Percentiles rank a stretch among this genome's conserved stretches.
phyloP scores from a whole-genome alignment of 2,888 invertebrate species.

The Cerastoderma edule region DNA sequence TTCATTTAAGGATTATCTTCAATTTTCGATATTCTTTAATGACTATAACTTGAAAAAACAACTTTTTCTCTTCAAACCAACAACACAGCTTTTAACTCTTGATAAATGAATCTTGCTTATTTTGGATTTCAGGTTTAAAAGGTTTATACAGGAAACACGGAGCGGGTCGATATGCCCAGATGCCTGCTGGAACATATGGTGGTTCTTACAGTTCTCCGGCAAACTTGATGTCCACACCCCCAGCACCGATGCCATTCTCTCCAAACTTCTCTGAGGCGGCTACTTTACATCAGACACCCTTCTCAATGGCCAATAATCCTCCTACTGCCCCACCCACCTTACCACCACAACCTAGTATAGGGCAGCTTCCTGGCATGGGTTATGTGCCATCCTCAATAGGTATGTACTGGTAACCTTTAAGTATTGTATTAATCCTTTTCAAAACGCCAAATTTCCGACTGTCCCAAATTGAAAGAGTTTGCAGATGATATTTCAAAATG shows the following conservation, averaged over 20 bases:
- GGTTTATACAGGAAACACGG: slow-evolving; percentile 59
- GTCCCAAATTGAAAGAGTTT: too few species aligned
- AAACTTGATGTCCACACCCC: slow-evolving; percentile 47
- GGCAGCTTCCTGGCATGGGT: slow-evolving; percentile 50
- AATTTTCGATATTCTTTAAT: too few species aligned
- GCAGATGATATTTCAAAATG: too few species aligned
- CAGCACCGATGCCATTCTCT: slow-evolving; percentile 49
- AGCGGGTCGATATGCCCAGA: slow-evolving; percentile 73
- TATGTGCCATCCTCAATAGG: slow-evolving; percentile 49
- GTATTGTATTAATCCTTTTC: too few species aligned
- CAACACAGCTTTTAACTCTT: too few species aligned
- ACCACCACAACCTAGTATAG: slow-evolving; percentile 57
- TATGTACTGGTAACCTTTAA: too few species aligned
- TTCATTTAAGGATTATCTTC: too few species aligned
- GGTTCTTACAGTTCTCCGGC: slow-evolving; percentile 64
- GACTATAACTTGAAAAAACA: too few species aligned
- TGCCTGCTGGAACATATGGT: slow-evolving; percentile 74
- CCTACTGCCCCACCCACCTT: slow-evolving; percentile 46
- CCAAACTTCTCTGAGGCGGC: slow-evolving; percentile 41
- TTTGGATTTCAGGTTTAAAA: slow-evolving; percentile 41
- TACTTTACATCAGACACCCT: slow-evolving; percentile 27
- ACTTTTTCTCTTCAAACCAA: too few species aligned
- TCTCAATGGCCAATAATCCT: neutral
- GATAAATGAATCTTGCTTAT: too few species aligned
- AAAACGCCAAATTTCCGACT: too few species aligned